These are phyloP conservation scores for Steinernema scapterisci DNA, from an alignment of 2,888 invertebrate genomes.

Conservation along the genomic window DNA sequence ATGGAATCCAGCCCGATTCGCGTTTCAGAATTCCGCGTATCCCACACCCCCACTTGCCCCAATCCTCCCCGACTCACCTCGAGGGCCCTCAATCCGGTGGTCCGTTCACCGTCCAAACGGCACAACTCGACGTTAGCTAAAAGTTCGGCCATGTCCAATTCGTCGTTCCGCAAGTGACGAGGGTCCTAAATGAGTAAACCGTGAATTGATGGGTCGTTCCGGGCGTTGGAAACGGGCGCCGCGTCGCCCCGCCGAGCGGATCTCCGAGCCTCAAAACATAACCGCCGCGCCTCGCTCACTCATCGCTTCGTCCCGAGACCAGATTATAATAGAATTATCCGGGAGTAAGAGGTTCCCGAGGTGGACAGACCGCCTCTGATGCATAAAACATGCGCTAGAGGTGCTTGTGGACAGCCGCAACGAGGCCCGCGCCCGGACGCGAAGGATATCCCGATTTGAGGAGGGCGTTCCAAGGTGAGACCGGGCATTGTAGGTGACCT, in stretches of 20 bases:
- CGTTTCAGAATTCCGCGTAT: too few species aligned
- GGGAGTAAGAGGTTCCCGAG: slow-evolving; percentile 5
- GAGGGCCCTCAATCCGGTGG: background rate
- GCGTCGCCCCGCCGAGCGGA: background rate
- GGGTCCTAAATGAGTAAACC: background rate
- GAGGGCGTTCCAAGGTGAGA: background rate
- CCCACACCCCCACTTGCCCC: too few species aligned
- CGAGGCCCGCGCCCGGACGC: background rate
- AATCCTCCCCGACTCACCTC: background rate
- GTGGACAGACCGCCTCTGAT: background rate
- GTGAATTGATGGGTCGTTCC: slow-evolving; percentile 8
- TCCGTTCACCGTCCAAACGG: slow-evolving; percentile 7
- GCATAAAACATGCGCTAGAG: background rate
- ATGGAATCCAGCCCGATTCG: too few species aligned
- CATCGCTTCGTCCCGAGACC: background rate
- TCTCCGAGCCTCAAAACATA: too few species aligned
- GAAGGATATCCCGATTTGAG: background rate
- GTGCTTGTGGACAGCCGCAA: background rate
- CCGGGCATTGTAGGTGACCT: background rate
- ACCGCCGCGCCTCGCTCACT: background rate
- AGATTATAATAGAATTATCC: slow-evolving; percentile 10
- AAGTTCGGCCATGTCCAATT: slow-evolving; percentile 7
- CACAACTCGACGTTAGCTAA: slow-evolving; percentile 20
- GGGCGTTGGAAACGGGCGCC: background rate
- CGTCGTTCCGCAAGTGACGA: too few species aligned